A percentile compares a stretch with the other conserved stretches of the same genome.
phyloP scores from a whole-genome alignment of 2,888 invertebrate genomes.

The Meandrusa payeni region DNA sequence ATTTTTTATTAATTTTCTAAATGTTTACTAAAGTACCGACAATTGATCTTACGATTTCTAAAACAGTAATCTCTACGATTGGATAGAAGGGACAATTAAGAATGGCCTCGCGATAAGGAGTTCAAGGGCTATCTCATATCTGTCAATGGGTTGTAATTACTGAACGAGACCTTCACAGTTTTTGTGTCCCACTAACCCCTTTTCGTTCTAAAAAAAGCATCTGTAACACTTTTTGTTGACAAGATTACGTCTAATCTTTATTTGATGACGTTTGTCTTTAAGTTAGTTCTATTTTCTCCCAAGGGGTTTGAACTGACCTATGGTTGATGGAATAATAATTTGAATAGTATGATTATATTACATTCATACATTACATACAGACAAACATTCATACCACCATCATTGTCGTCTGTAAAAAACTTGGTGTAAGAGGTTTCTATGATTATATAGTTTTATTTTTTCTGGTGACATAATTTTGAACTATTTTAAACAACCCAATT shows the following conservation, averaged over 20 bases:
- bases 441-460: too few relatives aligned
- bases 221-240: conserved; percentile 14
- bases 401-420: too few relatives aligned
- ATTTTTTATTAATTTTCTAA: too few relatives aligned
- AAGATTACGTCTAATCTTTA: conserved; percentile 20
- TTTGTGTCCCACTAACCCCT: conserved; percentile 70
- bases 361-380: too few relatives aligned
- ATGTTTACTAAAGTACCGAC: too few relatives aligned
- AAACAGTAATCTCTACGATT: background rate
- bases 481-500: too few relatives aligned
- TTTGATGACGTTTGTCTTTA: conserved; percentile 23
- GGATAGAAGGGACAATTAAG: background rate
- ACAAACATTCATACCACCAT: too few relatives aligned
- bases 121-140: conserved; percentile 65
- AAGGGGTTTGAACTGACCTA: conserved; percentile 14
- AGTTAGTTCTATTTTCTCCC: background rate
- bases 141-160: conserved; percentile 64
- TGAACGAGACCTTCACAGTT: conserved; percentile 52
- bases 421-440: too few relatives aligned
- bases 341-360: conserved; percentile 6
- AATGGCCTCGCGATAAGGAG: conserved; percentile 29
- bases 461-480: too few relatives aligned
- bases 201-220: conserved; percentile 30
- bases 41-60: background rate
- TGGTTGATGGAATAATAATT: conserved; percentile 2